Evolutionary conservation across 2,113 vertebrate genomes (phyloP), one percentile per base, ranked within the genome.

Genomic region (Tiliqua scincoides): DNA sequence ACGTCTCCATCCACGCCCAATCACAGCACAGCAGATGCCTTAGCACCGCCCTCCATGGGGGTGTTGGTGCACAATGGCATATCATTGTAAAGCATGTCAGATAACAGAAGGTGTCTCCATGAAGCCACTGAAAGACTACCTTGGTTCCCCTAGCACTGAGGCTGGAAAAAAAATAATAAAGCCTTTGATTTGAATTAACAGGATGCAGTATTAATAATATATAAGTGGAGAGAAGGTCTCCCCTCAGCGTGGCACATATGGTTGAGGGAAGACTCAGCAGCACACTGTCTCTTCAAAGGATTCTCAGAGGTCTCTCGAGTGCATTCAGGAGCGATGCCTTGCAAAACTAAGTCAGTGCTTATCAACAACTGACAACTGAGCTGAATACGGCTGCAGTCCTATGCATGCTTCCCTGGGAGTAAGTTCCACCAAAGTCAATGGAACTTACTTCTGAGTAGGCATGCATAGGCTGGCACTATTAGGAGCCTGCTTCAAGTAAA

Each of bases 131-230:
- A 85, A 93, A 0, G 79, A 32, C 43, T 27, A 74, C 18, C 43
- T 68, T 54, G 85, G 80, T 88, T 48, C 87, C n/a, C 70, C 54
- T 67, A 32, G 79, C 61, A 70, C 17, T 84, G 17, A 84, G 83
- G 83, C 63, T 85, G 89, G 74, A 73, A 82, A 91, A 17, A 12
- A 43, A 62, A 79, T n/a, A 48, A 52, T 27, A 87, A 93, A 88
- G n/a, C 12, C 88, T 93, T 90, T 93, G 85, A 92, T 76, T 37
- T 91, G 85, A 89, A 90, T 88, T 85, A 88, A 80, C 90, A 85
- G 85, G 70, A 88, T 82, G 48, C 61, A 79, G 70, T 85, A 88
- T 90, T 88, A 93, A 88, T 91, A 92, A 91, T 87, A 89, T 63
- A 91, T 86, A 91, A 93, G 88, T 83, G 63, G 35, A 89, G 43